A percentile compares a stretch with the other conserved stretches of the same genome.
Evolutionary conservation across 2,888 invertebrate genomes (phyloP).

Genomic region (Tachystola acroxantha): DNA sequence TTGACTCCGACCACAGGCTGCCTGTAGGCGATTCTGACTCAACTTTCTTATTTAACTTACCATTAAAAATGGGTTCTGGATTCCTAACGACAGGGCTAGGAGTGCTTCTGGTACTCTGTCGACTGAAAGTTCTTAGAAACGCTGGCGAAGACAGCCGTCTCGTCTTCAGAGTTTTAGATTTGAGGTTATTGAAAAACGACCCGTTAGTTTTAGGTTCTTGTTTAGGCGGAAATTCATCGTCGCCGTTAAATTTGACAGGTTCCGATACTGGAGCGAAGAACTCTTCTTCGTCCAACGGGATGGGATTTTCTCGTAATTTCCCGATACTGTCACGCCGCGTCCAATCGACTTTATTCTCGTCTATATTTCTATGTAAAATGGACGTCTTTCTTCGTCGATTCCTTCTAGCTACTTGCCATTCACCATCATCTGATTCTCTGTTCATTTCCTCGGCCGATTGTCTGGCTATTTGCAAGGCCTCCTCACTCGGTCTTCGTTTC

Average conservation of each 20-base stretch:
- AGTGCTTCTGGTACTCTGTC: conserved; percentile 64
- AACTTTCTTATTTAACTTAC: conserved; percentile 50
- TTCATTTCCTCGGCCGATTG: conserved; percentile 78
- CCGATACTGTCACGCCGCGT: conserved; percentile 52
- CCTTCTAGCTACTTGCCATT: conserved; percentile 66
- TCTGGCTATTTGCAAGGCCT: conserved; percentile 80
- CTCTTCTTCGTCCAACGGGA: conserved; percentile 76
- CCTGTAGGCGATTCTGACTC: conserved; percentile 66
- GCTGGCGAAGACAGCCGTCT: conserved; percentile 79
- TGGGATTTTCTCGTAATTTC: conserved; percentile 65
- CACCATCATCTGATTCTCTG: conserved; percentile 64
- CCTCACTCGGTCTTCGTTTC: conserved; percentile 86
- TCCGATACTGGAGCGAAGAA: conserved; percentile 70
- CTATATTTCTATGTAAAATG: conserved; percentile 54
- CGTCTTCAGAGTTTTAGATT: conserved; percentile 68
- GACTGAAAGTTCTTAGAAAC: conserved; percentile 76
- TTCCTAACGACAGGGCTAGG: conserved; percentile 55
- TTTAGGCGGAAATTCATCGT: conserved; percentile 32
- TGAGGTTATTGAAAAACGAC: conserved; percentile 66
- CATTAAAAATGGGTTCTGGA: conserved; percentile 57
- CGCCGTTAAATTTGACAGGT: conserved; percentile 55
- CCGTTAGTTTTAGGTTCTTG: conserved; percentile 64
- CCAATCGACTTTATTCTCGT: conserved; percentile 49
- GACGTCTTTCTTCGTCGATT: conserved; percentile 71
- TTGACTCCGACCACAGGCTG: conserved; percentile 69